Evolutionary conservation across 2,113 vertebrate species (phyloP).

Genomic region (Girardinichthys multiradiatus): DNA sequence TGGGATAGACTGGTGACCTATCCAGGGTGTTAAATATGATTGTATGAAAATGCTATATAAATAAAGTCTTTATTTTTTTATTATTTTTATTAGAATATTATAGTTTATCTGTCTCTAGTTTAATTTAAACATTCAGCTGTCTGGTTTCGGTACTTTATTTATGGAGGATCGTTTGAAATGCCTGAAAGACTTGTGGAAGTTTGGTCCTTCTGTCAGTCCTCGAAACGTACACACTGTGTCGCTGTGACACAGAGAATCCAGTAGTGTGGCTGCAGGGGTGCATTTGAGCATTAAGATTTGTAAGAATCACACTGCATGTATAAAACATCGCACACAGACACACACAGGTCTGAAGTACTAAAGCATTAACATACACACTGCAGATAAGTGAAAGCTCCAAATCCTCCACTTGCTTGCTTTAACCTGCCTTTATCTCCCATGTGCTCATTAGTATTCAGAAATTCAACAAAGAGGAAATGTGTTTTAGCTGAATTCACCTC

Average conservation of each 20-base stretch:
- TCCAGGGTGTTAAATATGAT: no score
- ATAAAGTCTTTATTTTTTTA: no score
- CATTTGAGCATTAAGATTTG: neutral
- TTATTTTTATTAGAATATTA: no score
- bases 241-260: neutral
- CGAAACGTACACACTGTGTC: conserved; percentile 34
- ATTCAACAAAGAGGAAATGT: neutral
- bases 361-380: neutral
- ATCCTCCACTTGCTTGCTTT: neutral
- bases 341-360: neutral
- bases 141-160: no score
- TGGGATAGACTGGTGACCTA: no score
- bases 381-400: conserved; percentile 6
- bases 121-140: no score
- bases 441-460: conserved; percentile 9
- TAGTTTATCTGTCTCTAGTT: no score
- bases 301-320: neutral
- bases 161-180: no score
- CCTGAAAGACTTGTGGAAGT: no score
- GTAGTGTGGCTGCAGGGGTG: neutral
- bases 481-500: conserved; percentile 20
- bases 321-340: neutral
- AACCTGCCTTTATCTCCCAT: conserved; percentile 4
- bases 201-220: neutral
- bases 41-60: no score